A percentile compares a stretch with the other conserved stretches of the same genome.
Evolutionary conservation across 35 echinoderm and acorn worm species (phyloP).

Genomic region (Patiria miniata): DNA sequence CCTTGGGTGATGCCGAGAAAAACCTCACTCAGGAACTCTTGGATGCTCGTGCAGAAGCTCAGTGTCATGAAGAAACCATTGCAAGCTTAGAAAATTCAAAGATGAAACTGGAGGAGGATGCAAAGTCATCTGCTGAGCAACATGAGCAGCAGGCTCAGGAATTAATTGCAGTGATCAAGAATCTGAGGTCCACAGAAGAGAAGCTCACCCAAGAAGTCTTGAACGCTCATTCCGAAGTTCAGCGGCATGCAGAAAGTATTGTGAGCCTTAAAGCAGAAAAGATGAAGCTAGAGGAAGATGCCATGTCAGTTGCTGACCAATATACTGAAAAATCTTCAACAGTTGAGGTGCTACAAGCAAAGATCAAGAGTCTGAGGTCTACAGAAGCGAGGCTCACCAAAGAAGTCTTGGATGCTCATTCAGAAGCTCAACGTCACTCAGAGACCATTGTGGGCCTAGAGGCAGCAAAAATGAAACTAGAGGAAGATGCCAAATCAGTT

Average conservation of each 20-base stretch:
- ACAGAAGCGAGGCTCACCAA: neutral
- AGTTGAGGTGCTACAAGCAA: no score
- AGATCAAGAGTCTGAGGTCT: slow-evolving; percentile 26
- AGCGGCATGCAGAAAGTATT: no score
- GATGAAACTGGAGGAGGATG: neutral
- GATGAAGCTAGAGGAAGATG: no score
- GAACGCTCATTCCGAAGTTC: no score
- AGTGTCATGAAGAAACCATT: neutral
- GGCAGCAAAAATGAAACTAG: neutral
- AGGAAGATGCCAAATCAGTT: neutral
- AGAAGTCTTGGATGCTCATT: neutral
- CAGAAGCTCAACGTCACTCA: neutral
- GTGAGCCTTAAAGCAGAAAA: no score
- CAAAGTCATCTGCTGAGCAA: neutral
- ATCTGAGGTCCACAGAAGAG: no score
- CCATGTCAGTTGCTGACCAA: no score
- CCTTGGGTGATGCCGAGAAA: neutral
- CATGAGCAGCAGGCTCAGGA: neutral
- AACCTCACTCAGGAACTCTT: neutral
- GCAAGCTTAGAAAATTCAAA: neutral
- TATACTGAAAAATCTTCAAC: no score
- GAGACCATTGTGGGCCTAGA: neutral
- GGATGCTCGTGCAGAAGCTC: neutral
- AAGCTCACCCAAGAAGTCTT: no score
- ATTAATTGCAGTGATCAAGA: no score